Evolutionary conservation across 2,888 invertebrate species (phyloP), one percentile per base, ranked within the genome.

Genomic region (Drosophila histrio): DNA sequence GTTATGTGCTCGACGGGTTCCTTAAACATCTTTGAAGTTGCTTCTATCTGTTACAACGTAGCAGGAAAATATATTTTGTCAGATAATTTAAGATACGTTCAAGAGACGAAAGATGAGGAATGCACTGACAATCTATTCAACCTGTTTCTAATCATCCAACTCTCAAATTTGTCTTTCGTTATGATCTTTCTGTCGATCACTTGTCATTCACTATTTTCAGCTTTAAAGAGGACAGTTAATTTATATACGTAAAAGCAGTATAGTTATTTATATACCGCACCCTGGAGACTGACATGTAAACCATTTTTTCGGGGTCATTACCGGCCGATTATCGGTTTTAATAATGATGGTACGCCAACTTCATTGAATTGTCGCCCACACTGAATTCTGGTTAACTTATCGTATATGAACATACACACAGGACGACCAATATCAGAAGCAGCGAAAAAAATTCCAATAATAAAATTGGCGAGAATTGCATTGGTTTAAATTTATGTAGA

Each of bases 281-380:
- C 43, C 60, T 15, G 38, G 13, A 15, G 38, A 24, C 36, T 21
- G 28, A 19, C 7, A 38, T 36, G 17, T 43, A 26, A 44, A 7
- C 19, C 24, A 34, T 30, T 24, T 44, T 28, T 44, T 34, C 39
- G 8, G 5, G 49, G 24, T 26, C 62, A 72, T 66, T 53, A 71
- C 38, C 32, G 57, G 36, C 24, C 52, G 63, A 75, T 81, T 82
- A 82, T 71, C 52, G 73, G 69, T 46, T 67, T 73, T 67, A 73
- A 79, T 76, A 82, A 85, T 79, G 61, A 57, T 57, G 67, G 54
- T 38, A 68, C 66, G 78, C 65, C 58, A 54, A 81, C 75, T 73
- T 79, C 72, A 85, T 82, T 72, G 79, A 78, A 75, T 71, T 69
- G 47, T 22, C 56, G 15, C 34, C 81, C 78, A 46, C 68, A 84